phyloP scores from a whole-genome alignment of 2,888 invertebrate species.

The Ernsta delagoae region DNA sequence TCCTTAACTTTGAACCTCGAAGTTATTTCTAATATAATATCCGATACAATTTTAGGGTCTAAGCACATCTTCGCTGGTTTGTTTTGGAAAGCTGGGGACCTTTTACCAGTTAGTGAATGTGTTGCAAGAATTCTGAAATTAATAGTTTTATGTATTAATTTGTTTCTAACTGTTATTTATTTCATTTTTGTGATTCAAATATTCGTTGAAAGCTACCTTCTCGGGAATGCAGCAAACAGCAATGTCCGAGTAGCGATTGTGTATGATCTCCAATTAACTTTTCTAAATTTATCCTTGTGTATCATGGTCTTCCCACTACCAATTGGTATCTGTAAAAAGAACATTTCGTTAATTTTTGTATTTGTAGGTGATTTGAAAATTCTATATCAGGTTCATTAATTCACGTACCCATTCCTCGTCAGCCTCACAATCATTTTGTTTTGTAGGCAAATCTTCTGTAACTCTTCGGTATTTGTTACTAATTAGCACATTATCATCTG shows the following conservation, averaged over 20 bases:
- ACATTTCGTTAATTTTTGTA: background rate
- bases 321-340: slow-evolving; percentile 65
- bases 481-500: slow-evolving; percentile 51
- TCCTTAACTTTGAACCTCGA: slow-evolving; percentile 76
- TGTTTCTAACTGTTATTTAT: background rate
- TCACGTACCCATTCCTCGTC: slow-evolving; percentile 48
- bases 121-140: slow-evolving; percentile 78
- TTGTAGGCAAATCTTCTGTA: slow-evolving; percentile 8
- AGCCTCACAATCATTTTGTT: slow-evolving; percentile 12
- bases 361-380: background rate
- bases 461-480: slow-evolving; percentile 49
- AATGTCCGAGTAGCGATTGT: slow-evolving; percentile 78
- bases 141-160: slow-evolving; percentile 7
- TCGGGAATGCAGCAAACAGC: slow-evolving; percentile 73
- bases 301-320: slow-evolving; percentile 76
- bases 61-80: slow-evolving; percentile 79
- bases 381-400: background rate
- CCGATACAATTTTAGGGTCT: slow-evolving; percentile 81
- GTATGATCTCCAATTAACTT: slow-evolving; percentile 77
- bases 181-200: background rate
- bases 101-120: slow-evolving; percentile 85
- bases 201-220: slow-evolving; percentile 53
- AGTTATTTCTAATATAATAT: slow-evolving; percentile 83
- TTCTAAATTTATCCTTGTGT: slow-evolving; percentile 64
- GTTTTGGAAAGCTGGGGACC: slow-evolving; percentile 81